Evolutionary conservation across 1,140 invertebrate genomes (phyloP).

Genomic region (Aphis gossypii): DNA sequence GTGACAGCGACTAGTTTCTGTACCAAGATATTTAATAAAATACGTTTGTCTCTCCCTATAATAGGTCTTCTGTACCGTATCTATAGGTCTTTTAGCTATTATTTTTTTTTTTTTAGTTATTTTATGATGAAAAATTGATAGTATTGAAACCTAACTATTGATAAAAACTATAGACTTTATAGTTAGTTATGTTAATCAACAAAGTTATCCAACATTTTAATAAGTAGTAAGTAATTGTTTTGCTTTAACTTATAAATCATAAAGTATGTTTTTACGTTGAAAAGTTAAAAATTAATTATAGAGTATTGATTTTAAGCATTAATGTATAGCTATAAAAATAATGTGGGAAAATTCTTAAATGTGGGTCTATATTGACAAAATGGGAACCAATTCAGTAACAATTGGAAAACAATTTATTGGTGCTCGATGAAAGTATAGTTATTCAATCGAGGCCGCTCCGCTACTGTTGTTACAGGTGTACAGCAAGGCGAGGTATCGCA

Average conservation of each 20-base stretch:
- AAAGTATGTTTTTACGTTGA: neutral
- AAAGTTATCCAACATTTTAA: neutral
- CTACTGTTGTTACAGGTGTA: neutral
- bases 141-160: no score
- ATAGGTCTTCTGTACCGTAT: no score
- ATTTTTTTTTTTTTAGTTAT: no score
- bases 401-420: neutral
- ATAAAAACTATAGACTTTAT: no score
- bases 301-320: no score
- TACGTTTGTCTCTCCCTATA: no score
- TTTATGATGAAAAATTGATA: no score
- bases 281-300: no score
- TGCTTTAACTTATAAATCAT: neutral
- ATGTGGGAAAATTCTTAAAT: neutral
- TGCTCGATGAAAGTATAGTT: neutral
- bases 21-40: no score
- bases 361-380: neutral
- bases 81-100: no score
- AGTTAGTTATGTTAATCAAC: neutral
- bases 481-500: neutral
- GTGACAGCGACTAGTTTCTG: no score
- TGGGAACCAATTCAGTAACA: neutral
- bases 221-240: neutral
- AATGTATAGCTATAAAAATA: neutral
- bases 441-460: neutral